phyloP scores from a whole-genome alignment of 1,140 invertebrate species.

The Atopsyche davidsoni region DNA sequence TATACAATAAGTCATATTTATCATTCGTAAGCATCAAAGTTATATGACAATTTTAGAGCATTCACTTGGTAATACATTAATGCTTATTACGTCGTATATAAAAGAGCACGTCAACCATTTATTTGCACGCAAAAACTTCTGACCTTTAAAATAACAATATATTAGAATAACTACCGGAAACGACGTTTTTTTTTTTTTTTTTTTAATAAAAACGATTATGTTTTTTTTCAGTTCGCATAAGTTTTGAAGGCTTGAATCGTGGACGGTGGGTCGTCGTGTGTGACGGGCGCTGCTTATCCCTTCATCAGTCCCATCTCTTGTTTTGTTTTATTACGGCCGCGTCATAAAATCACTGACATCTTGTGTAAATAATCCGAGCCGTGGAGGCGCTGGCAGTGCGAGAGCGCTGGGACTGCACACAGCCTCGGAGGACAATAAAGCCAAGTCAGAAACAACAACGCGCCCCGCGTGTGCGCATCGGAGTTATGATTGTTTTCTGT shows the following conservation, averaged over 20 bases:
- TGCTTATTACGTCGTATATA: no score
- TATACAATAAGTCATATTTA: no score
- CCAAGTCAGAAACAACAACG: neutral
- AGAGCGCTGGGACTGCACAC: conserved; percentile 6
- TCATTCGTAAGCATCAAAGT: no score
- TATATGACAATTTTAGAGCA: no score
- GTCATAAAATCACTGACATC: conserved; percentile 30
- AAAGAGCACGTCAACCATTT: no score
- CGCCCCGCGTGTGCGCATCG: conserved; percentile 8
- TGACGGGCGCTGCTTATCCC: neutral
- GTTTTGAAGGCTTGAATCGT: neutral
- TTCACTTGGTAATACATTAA: no score
- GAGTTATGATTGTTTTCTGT: conserved; percentile 23
- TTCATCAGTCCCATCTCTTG: conserved; percentile 23
- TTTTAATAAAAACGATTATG: no score
- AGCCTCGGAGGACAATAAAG: conserved; percentile 18
- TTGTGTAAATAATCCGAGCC: conserved; percentile 27
- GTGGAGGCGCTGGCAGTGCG: neutral
- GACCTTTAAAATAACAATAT: conserved; percentile 1
- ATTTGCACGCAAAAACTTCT: no score
- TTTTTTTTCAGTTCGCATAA: no score
- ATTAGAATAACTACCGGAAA: no score
- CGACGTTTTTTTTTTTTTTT: no score
- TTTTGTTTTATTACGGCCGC: conserved; percentile 26
- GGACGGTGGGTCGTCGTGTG: neutral